phyloP scores from a whole-genome alignment of 2,888 invertebrate genomes.

The Sminthurides aquaticus region DNA sequence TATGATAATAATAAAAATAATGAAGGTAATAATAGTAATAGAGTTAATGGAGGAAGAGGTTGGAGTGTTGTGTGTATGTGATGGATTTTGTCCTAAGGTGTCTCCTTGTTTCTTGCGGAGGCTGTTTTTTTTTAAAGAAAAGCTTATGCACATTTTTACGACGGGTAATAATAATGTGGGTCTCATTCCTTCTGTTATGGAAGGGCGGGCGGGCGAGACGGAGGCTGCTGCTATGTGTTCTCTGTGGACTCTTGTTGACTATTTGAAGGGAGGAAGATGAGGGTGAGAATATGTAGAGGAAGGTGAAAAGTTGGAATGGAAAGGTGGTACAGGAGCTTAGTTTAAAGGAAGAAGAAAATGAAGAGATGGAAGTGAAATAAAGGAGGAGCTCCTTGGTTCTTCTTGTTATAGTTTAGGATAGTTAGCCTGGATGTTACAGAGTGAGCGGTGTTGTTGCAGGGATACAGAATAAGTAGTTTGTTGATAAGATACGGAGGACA shows the following conservation, averaged over 20 bases:
- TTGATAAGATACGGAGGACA: constrained; percentile 15
- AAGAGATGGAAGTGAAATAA: too few relatives aligned
- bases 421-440: too few relatives aligned
- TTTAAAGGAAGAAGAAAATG: too few relatives aligned
- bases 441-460: too few relatives aligned
- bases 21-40: constrained; percentile 6
- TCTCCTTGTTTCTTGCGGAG: constrained; percentile 1
- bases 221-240: not conserved
- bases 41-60: not conserved
- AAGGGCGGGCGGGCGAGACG: not conserved
- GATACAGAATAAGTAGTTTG: not conserved
- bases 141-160: constrained; percentile 17
- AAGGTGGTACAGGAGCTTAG: too few relatives aligned
- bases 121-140: not conserved
- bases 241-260: too few relatives aligned
- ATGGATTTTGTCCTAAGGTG: not conserved
- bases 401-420: too few relatives aligned
- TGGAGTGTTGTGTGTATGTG: not conserved
- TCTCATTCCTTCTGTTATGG: constrained; percentile 11
- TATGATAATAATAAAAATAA: not conserved
- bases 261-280: too few relatives aligned
- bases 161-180: constrained; percentile 21
- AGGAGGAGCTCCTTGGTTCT: too few relatives aligned
- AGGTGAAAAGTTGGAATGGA: too few relatives aligned
- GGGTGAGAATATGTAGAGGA: too few relatives aligned